Base-by-base conservation (phyloP, 2,113 vertebrate species). In the Proterorhinus semilunaris region DNA sequence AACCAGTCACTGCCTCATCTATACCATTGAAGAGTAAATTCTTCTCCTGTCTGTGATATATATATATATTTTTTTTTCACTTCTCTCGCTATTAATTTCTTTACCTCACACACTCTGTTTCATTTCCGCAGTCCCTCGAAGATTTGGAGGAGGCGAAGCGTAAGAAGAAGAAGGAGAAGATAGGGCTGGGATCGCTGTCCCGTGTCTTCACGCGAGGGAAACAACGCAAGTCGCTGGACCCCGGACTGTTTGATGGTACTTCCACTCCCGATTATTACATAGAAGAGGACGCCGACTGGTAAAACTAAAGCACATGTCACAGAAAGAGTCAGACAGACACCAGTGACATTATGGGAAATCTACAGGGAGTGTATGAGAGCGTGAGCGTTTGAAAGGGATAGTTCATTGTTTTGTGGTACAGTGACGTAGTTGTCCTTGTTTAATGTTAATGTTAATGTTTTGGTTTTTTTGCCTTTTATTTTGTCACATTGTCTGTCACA, bases 211-310 rank as follows among this genome's bases (percentile, higher is more conserved):
- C 95, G 82, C 93, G 96, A 75, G 96, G 97, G 49, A 98, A 98
- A 89, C 97, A 98, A 69, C 95, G 96, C 91, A 99, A 98, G 81
- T 98, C 96, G 74, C 93, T 99, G 57, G 97, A 98, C 83, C 96
- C 96, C 0, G 95, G 96, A 66, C 93, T 99, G 88, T 99, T 99
- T 77, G 97, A 98, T 83, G 97, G 96, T 94, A 98, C 95, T 79
- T 93, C 95, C 87, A 91, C 92, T 78, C 95, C 96, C 49, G 96
- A 98, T 94, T 98, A 98, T 94, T 99, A 99, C 93, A 98, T 99
- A 90, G 97, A 99, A 92, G 97, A 99, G 90, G 97, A 99, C 8
- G 97, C 96, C 81, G 97, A 99, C 95, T 99, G 97, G 97, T 98
- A 96, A 97, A 61, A 61, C 36, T 44, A 61, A 61, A 93, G 80